Evolutionary conservation across 2,113 vertebrate species (phyloP).

Genomic region (Hippocampus abdominalis): DNA sequence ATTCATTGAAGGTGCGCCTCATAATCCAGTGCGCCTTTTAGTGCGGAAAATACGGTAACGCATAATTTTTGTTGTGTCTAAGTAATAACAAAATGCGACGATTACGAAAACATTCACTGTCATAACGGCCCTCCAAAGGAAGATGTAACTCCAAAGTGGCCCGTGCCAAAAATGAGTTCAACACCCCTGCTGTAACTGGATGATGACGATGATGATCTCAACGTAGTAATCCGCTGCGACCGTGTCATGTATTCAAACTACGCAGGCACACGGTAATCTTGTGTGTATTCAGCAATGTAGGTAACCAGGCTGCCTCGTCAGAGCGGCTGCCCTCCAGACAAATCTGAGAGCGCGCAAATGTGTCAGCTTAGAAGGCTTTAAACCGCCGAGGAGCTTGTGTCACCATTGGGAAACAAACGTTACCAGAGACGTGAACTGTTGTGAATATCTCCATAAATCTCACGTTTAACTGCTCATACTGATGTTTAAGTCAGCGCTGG

Average conservation of each 20-base stretch:
- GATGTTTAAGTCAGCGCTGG: neutral
- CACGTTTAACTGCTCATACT: neutral
- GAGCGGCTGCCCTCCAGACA: conserved; percentile 37
- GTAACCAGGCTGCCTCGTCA: conserved; percentile 50
- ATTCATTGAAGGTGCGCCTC: too few species aligned
- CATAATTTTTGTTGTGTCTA: too few species aligned
- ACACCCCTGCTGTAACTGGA: neutral
- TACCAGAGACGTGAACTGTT: conserved; percentile 17
- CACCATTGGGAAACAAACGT: conserved; percentile 21
- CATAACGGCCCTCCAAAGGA: too few species aligned
- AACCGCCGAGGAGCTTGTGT: conserved; percentile 35
- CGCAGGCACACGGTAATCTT: conserved; percentile 21
- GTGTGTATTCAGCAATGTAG: conserved; percentile 33
- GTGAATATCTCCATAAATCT: conserved; percentile 31
- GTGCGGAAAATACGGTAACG: too few species aligned
- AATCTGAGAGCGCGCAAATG: conserved; percentile 52
- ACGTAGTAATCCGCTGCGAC: conserved; percentile 9
- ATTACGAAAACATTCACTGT: too few species aligned
- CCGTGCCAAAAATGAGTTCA: too few species aligned
- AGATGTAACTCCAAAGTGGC: too few species aligned
- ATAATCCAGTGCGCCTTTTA: too few species aligned
- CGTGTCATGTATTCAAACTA: conserved; percentile 19
- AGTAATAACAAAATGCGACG: too few species aligned
- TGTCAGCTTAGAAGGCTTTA: conserved; percentile 68
- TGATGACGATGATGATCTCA: neutral